Evolutionary conservation across 2,113 vertebrate species (phyloP), one percentile per base, ranked within the genome.

Genomic region (Oreochromis spilurus): DNA sequence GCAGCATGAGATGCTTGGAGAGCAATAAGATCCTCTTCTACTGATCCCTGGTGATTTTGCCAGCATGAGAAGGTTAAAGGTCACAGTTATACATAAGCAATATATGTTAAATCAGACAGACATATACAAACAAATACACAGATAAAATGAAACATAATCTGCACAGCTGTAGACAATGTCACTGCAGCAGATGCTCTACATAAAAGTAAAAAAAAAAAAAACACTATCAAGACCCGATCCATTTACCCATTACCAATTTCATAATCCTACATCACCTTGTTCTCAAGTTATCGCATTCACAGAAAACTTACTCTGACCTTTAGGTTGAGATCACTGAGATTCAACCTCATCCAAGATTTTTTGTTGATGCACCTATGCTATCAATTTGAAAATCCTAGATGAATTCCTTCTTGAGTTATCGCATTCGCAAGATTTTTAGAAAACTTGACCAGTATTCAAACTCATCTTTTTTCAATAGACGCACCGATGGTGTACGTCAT

Each of bases 1-100:
- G 94, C 92, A 87, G 96, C 92, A 82, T 96, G 96, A 92, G 95
- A 70, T 5, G 95, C 94, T 93, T 95, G 96, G 65, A 96, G 83
- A 43, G 96, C 90, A 88, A 96, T 92, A 0, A 96, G 94, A 58
- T 96, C 96, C 91, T 97, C 97, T 2, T 97, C 97, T 91, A 58
- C 95, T 88, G 94, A 95, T 94, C 92, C 97, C 97, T 98, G 95
- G 86, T 54, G 88, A 77, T 83, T 58, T 52, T 78, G 89, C 83
- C 93, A 92, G 94, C 93, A 88, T 87, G 77, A 93, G 90, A 93
- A 92, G 86, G 87, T 89, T 95, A 96, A 91, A 95, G 84, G 89
- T 91, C 82, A 96, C 77, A 87, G 75, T 95, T 94, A 96, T 34
- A 94, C 29, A 92, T 87, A 81, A 88, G 82, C 50, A 54, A 53